These are phyloP conservation scores for Lathronympha strigana DNA, from an alignment of 2,888 invertebrate genomes.

Conservation along the genomic window DNA sequence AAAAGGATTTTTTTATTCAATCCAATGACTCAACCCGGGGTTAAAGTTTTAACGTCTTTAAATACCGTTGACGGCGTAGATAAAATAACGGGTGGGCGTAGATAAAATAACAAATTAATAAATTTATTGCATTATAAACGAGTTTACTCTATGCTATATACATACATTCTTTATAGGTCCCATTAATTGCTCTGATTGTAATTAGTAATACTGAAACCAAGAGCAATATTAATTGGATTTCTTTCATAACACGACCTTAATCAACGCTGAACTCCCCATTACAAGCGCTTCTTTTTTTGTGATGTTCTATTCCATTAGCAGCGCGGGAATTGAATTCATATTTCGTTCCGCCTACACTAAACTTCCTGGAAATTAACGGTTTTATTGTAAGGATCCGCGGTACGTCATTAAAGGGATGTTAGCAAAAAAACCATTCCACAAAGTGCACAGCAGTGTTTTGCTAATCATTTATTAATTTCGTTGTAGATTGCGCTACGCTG, in stretches of 20 bases:
- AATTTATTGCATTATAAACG: no score
- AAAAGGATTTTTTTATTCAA: no score
- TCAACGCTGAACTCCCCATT: constrained; percentile 29
- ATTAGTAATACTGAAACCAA: constrained; percentile 3
- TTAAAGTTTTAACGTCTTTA: no score
- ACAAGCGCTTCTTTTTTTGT: constrained; percentile 28
- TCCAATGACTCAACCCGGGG: no score
- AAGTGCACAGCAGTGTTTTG: constrained; percentile 3
- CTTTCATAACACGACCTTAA: constrained; percentile 30
- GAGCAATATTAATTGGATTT: constrained; percentile 35
- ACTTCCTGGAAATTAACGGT: constrained; percentile 21
- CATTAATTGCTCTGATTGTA: neutral
- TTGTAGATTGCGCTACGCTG: constrained; percentile 13
- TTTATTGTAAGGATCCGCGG: constrained; percentile 2
- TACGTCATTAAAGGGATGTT: constrained; percentile 4
- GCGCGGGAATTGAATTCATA: constrained; percentile 32
- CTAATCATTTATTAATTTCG: constrained; percentile 26
- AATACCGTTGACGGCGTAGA: no score
- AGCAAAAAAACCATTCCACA: constrained; percentile 15
- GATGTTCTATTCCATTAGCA: constrained; percentile 27
- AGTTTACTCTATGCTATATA: no score
- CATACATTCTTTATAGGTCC: neutral
- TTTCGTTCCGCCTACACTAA: constrained; percentile 23
- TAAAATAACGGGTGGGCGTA: no score
- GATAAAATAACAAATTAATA: no score